Evolutionary conservation across 1,140 invertebrate genomes (phyloP), one percentile per base, ranked within the genome.

Genomic region (Melitaea cinxia): DNA sequence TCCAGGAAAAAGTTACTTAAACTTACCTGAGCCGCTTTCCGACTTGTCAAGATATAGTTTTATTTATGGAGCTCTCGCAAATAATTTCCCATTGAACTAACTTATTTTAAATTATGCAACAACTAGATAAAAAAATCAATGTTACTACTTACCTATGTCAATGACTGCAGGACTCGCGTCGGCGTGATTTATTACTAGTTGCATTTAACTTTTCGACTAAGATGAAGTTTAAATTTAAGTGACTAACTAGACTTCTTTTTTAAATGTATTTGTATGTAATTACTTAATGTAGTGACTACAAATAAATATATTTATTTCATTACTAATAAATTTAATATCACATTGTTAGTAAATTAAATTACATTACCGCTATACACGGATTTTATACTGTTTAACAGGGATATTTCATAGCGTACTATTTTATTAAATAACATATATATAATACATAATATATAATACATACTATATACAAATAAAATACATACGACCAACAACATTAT

Each of bases 1-100:
- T 50, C 23, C 24, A 50, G 45, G 42, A 57, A 68, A 84, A 82
- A 82, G 75, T 82, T 77, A 82, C 80, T 81, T 78, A 76, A 77
- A 78, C 72, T 73, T 78, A 82, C 83, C 78, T 83, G 77, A 77
- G 70, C 61, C 70, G 71, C 69, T 68, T 79, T 61, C 35, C 56
- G 63, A 52, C 66, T 61, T 80, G 75, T 81, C 75, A 79, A 76
- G 73, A 80, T 82, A 80, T 75, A 72, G 70, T 80, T 64, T 47
- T 78, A 77, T 76, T 83, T 84, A 81, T 82, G 69, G 67, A 70
- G 33, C 19, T 14, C 28, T 15, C 28, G 52, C 56, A 56, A 65
- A 45, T 50, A 54, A 57, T 50, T 65, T 65, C 54, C 62, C 30
- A n/a, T 0, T 4, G 2, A 42, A 14, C 19, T 39, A 12, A 30